Conservation (phyloP, 2,888 invertebrate genomes). For the Meganola albula region DNA sequence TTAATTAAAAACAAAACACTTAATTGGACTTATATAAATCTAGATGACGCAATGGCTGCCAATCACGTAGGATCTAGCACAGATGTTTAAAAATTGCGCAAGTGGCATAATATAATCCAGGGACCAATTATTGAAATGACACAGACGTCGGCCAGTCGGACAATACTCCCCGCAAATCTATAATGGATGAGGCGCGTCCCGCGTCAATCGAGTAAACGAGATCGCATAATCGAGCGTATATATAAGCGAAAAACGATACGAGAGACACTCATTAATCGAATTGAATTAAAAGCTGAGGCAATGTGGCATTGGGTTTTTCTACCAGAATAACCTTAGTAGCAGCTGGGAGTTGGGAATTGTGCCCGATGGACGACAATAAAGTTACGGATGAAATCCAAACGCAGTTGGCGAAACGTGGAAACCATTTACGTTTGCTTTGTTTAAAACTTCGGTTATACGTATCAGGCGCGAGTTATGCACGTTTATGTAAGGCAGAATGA, state of each 20-base stretch:
- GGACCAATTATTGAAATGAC: conserved; percentile 75
- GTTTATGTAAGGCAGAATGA: conserved; percentile 4
- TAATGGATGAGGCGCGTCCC: conserved; percentile 73
- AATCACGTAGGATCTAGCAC: conserved; percentile 62
- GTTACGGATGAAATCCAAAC: too few species aligned
- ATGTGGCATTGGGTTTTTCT: conserved; percentile 34
- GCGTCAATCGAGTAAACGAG: conserved; percentile 70
- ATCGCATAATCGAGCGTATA: conserved; percentile 64
- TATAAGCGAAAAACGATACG: conserved; percentile 48
- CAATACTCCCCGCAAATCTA: conserved; percentile 66
- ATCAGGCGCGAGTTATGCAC: too few species aligned
- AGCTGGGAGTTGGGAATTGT: too few species aligned
- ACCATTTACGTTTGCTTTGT: too few species aligned
- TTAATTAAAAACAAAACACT: conserved; percentile 48
- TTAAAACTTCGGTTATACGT: too few species aligned
- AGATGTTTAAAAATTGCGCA: conserved; percentile 62
- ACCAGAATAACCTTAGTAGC: too few species aligned
- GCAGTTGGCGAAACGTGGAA: too few species aligned
- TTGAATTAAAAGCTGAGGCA: conserved; percentile 42
- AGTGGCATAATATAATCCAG: conserved; percentile 50
- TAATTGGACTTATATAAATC: conserved; percentile 60
- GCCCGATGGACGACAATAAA: too few species aligned
- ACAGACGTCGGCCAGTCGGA: conserved; percentile 50
- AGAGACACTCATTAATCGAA: conserved; percentile 53
- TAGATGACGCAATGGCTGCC: conserved; percentile 59